Percentiles rank a stretch among this genome's conserved stretches.
Conservation (phyloP, 2,888 invertebrate genomes). For the Nemoura dubitans region DNA sequence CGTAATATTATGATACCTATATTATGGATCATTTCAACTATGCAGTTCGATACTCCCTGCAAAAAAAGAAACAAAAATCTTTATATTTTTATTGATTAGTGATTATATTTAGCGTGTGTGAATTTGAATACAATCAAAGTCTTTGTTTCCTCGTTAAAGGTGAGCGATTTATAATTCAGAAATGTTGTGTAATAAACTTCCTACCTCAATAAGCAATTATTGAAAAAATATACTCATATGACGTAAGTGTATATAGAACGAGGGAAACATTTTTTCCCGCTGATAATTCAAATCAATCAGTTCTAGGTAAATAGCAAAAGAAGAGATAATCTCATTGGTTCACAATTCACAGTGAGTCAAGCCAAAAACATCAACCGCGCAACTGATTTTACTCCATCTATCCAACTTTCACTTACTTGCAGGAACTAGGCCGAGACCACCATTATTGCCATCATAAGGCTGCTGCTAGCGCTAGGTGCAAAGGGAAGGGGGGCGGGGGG, state of each 20-base stretch:
- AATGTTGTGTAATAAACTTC: background rate
- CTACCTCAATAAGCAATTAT: too few relatives aligned
- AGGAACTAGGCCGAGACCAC: conserved; percentile 18
- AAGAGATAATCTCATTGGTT: background rate
- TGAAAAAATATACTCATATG: too few relatives aligned
- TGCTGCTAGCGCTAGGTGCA: background rate
- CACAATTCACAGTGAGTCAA: background rate
- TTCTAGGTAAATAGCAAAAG: background rate
- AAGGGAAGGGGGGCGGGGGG: background rate
- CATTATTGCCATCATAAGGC: background rate
- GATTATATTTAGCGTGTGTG: background rate
- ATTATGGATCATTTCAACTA: too few relatives aligned
- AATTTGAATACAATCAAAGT: too few relatives aligned
- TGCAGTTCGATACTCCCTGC: background rate
- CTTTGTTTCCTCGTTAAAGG: background rate
- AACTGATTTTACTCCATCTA: conserved; percentile 21
- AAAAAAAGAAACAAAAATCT: background rate
- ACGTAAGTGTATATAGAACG: too few relatives aligned
- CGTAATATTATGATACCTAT: too few relatives aligned
- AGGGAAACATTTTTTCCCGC: too few relatives aligned
- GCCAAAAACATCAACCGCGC: background rate
- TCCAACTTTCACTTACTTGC: conserved; percentile 5
- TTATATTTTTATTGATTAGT: background rate
- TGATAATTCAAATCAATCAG: background rate
- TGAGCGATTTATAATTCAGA: background rate